Base-by-base conservation (phyloP, 2,888 invertebrate genomes). In the Drosophila stalkeri region DNA sequence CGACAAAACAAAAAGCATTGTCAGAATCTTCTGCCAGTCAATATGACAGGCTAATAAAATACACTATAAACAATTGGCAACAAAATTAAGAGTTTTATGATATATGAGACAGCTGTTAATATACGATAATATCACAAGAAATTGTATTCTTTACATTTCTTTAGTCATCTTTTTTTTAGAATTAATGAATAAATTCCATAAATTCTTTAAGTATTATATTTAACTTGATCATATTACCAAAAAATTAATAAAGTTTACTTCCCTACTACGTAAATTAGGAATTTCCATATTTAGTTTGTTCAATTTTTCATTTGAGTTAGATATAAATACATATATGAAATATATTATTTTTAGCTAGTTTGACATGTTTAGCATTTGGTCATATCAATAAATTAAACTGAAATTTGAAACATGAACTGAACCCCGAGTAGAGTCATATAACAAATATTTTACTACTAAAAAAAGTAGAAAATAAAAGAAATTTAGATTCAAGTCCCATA, bases 1-100 rank as follows among this genome's bases (percentile, higher is more conserved):
- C 73, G 86, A 89, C 86, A 87, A 82, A 70, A 70, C 78, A 73
- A 67, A 51, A 82, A 65, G 75, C 54, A 18, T 14, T 62, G 41
- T 49, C 43, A 62, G 51, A 49, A 57, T 37, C 1, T 20, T 12
- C n/a, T 4, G 12, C 33, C 27, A 12, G 20, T 23, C 43, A 16
- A 16, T 31, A 16, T 31, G 14, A 43, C 9, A 37, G 59, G 59
- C 55, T 60, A 39, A 35, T 16, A 9, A 39, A 39, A 72, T 77
- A 67, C 77, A 31, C 80, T 77, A 37, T 41, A 49, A 57, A 51
- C 51, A 51, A 51, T 35, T 51, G 51, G 33, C n/a, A 51, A 33
- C 3, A 11, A 31, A 31, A 16, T 31, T 51, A 51, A 16, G 47
- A 16, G 9, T 31, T 31, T n/a, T 49, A 49, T 49, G 49, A 49